A percentile compares a stretch with the other conserved stretches of the same genome.
Evolutionary conservation across 2,888 invertebrate genomes (phyloP).

Genomic region (Monopis laevigella): DNA sequence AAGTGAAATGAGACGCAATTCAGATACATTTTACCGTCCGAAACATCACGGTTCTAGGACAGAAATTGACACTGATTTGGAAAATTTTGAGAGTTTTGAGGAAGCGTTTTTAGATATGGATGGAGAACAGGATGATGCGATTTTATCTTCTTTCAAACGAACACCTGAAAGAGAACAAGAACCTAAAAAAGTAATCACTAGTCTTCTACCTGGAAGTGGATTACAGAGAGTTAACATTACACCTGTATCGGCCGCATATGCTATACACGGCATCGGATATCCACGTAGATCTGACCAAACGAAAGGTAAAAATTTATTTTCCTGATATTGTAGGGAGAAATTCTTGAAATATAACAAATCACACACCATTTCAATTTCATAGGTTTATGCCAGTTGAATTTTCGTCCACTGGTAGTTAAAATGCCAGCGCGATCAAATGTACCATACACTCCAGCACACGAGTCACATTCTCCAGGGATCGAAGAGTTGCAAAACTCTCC

Average conservation of each 20-base stretch:
- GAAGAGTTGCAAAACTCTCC: conserved; percentile 50
- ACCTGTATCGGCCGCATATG: conserved; percentile 39
- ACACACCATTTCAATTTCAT: not conserved
- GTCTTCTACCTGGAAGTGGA: conserved; percentile 52
- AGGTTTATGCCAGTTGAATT: conserved; percentile 26
- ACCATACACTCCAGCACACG: conserved; percentile 24
- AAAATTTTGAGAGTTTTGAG: conserved; percentile 52
- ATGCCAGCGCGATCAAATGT: conserved; percentile 38
- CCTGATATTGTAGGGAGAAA: not conserved
- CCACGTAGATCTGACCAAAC: conserved; percentile 31
- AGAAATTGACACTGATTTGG: conserved; percentile 52
- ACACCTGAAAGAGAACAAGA: conserved; percentile 46
- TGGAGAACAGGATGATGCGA: conserved; percentile 41
- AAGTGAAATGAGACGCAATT: conserved; percentile 38
- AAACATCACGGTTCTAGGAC: conserved; percentile 43
- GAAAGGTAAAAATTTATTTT: too few relatives aligned
- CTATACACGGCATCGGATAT: conserved; percentile 33
- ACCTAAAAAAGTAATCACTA: conserved; percentile 41
- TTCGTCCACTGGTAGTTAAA: conserved; percentile 41
- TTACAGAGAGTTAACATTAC: conserved; percentile 46
- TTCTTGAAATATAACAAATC: not conserved
- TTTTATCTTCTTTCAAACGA: conserved; percentile 33
- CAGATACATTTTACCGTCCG: conserved; percentile 44
- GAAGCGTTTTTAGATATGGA: conserved; percentile 55
- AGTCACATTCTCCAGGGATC: conserved; percentile 30